Conservation (phyloP, 2,797 vertebrate genomes). For the Eidolon dupreanum region DNA sequence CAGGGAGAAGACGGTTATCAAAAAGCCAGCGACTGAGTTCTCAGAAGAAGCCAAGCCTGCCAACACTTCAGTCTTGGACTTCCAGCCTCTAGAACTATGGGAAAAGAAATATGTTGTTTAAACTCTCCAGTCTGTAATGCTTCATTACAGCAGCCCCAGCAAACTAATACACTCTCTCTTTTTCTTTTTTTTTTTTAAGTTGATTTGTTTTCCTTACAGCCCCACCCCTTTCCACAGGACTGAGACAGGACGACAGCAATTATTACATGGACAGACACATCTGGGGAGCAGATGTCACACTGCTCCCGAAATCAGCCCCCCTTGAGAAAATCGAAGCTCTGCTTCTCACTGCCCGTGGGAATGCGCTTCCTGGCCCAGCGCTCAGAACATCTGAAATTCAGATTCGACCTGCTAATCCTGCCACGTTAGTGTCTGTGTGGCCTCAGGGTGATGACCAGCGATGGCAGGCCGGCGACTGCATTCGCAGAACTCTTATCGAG, state of each 20-base stretch:
- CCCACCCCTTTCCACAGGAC: not conserved
- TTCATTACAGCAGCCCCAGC: not conserved
- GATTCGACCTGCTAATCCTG: no score
- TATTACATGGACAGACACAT: not conserved
- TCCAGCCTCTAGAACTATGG: not conserved
- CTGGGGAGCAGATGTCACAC: not conserved
- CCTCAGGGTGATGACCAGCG: not conserved
- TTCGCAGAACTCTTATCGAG: not conserved
- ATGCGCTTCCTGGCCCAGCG: not conserved
- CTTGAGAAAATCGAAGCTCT: not conserved
- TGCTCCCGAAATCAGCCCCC: accelerated
- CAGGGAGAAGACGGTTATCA: not conserved
- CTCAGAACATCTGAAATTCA: not conserved
- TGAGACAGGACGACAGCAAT: not conserved
- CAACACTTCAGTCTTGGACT: not conserved
- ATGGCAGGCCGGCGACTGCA: not conserved
- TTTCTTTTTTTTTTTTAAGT: not conserved
- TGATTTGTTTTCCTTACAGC: not conserved
- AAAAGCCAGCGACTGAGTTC: no score
- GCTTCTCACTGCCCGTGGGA: not conserved
- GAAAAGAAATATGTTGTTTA: not conserved
- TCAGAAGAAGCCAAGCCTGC: not conserved
- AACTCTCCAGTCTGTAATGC: not conserved
- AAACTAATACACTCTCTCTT: not conserved
- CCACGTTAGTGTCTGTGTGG: not conserved